Evolutionary conservation across 2,113 vertebrate species (phyloP), one percentile per base, ranked within the genome.

Genomic region (Channa argus): DNA sequence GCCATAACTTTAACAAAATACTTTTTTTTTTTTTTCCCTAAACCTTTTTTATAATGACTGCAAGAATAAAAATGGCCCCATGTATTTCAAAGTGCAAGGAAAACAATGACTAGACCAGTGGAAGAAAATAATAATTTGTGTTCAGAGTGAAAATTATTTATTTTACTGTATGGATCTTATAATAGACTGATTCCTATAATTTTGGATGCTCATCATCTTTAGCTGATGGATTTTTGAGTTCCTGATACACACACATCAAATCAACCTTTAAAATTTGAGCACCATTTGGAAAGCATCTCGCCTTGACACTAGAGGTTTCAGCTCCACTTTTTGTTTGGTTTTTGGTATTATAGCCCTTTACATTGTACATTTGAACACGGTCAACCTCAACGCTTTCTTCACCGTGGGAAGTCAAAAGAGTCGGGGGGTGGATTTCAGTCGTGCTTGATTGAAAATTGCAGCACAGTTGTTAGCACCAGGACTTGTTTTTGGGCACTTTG

Each of bases 401-500:
- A 80, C 56, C 34, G 15, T n/a, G 10, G 50, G 69, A 56, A 53
- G 69, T 69, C 34, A 10, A 75, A 63, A 24, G 24, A 24, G 24
- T 56, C 37, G 5, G 2, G 55, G 63, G 86, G 82, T 83, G 75
- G 76, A 81, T 78, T 83, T 69, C 82, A 76, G 84, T 86, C 62
- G 9, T 78, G 65, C 67, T 90, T 83, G 43, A 80, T 86, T 82
- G 69, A 89, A 82, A 72, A 64, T 71, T 79, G 79, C 86, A 75
- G 80, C 71, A 62, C 75, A 59, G 33, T 75, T 87, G 82, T 89
- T 89, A 76, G 54, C 53, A 82, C 64, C 86, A 72, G 84, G 80
- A 84, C 86, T 71, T 77, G 56, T 88, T 73, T 65, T 82, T 71
- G 79, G 81, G 88, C 82, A 82, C 78, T 86, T 92, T 91, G 84